Conservation (phyloP, 2,888 invertebrate genomes). For the Orthonychiurus folsomi region DNA sequence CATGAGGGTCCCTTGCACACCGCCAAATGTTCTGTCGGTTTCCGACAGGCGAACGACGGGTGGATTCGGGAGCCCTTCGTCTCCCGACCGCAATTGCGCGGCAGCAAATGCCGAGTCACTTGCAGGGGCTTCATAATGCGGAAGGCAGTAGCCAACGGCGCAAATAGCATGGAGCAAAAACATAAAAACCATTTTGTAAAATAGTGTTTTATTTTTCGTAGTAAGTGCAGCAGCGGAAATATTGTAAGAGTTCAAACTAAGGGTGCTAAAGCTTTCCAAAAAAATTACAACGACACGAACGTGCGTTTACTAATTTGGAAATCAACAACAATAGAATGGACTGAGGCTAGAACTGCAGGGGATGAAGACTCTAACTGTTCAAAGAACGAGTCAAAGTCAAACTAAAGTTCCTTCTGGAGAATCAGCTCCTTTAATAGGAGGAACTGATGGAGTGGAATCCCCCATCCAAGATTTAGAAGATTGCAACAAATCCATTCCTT, state of each 20-base stretch:
- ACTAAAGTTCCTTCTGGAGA: background rate
- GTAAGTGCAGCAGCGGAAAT: too few species aligned
- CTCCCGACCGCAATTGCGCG: background rate
- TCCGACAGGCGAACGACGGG: background rate
- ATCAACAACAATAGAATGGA: background rate
- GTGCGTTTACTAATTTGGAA: too few species aligned
- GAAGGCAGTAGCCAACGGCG: slow-evolving; percentile 7
- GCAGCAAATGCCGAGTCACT: background rate
- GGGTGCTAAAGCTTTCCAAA: too few species aligned
- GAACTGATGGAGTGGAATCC: too few species aligned
- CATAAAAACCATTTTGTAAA: slow-evolving; percentile 7
- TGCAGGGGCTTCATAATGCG: slow-evolving; percentile 10
- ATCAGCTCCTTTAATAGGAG: background rate
- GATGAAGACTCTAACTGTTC: background rate
- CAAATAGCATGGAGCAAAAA: slow-evolving; percentile 13
- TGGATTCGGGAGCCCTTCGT: background rate
- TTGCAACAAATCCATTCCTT: too few species aligned
- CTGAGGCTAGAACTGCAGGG: background rate
- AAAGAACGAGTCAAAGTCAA: slow-evolving; percentile 4
- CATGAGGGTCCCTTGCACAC: slow-evolving; percentile 19
- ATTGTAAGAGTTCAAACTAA: too few species aligned
- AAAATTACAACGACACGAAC: background rate
- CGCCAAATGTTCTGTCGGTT: background rate
- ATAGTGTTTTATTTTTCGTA: too few species aligned
- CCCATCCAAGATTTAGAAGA: too few species aligned